Percentiles rank a stretch among this genome's conserved stretches.
Conservation (phyloP, 2,113 vertebrate genomes). For the Erythrocercus mccallii region DNA sequence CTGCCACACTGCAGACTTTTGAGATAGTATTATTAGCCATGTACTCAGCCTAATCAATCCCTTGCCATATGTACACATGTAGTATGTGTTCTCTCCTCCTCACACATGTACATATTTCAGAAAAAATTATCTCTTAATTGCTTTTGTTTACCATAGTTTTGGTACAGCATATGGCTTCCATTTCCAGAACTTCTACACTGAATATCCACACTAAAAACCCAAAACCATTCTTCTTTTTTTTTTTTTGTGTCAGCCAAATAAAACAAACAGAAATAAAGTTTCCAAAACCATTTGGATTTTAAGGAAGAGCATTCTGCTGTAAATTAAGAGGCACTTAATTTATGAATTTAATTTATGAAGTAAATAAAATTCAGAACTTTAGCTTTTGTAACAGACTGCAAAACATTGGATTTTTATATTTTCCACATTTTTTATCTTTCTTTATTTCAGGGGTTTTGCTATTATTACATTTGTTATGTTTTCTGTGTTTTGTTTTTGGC, state of each 20-base stretch:
- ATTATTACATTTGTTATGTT: neutral
- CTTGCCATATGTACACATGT: neutral
- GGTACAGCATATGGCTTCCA: neutral
- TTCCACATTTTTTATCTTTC: neutral
- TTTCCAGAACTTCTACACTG: conserved; percentile 11
- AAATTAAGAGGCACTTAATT: neutral
- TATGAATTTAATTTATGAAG: neutral
- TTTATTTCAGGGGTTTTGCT: neutral
- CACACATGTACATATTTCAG: neutral
- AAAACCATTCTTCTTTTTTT: neutral
- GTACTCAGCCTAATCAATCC: neutral
- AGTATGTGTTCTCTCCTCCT: neutral
- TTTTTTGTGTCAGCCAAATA: neutral
- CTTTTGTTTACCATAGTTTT: conserved; percentile 11
- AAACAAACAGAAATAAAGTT: neutral
- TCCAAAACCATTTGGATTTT: neutral
- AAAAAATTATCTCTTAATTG: conserved; percentile 13
- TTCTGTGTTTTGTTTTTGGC: neutral
- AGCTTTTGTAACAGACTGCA: neutral
- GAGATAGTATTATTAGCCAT: neutral
- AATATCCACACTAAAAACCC: neutral
- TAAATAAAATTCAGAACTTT: neutral
- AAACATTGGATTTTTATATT: neutral
- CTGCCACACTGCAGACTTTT: neutral
- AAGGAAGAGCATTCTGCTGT: neutral